Evolutionary conservation across 2,113 vertebrate species (phyloP), one percentile per base, ranked within the genome.

Genomic region (Acrocephalus arundinaceus): DNA sequence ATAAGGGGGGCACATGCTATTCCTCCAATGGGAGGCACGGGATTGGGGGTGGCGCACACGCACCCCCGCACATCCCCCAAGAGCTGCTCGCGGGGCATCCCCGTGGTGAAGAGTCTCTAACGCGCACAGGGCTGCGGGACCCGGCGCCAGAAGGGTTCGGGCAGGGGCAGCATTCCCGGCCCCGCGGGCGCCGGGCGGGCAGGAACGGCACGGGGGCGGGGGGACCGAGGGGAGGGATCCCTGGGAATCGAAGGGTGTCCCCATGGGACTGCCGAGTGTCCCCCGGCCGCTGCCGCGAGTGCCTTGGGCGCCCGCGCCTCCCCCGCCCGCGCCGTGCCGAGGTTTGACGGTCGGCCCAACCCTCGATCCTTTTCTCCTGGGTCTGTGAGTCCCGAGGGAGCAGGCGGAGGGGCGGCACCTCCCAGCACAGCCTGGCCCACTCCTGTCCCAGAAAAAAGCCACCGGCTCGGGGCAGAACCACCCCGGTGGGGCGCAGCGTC

Each of bases 1-100:
- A 90, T 22, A 95, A 94, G 89, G 82, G 96, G 95, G 96, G 96
- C 94, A 96, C 91, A 82, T 77, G 91, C 96, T 95, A 95, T 97
- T 96, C 96, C 97, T 96, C 96, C 95, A 95, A 94, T 96, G 93
- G 97, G 96, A 97, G 97, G 97, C 97, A 92, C 93, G 78, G 93
- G 93, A 81, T 86, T 77, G 95, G 97, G 96, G 96, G 96, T 96
- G 96, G 81, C 43, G 3, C 77, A 10, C 94, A 17, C 72, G 46
- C 96, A 93, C 95, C 97, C 95, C 94, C 91, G 24, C 88, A 75
- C 84, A 49, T 95, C 96, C 95, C 97, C 94, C 95, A 76, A 93
- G 95, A 96, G 97, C 96, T 94, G 97, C 96, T 94, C 94, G 82
- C 85, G 94, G 88, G 95, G 97, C 94, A 95, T 96, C 96, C 96